Evolutionary conservation across 2,888 invertebrate genomes (phyloP), one percentile per base, ranked within the genome.

Genomic region (Apotomis betuletana): DNA sequence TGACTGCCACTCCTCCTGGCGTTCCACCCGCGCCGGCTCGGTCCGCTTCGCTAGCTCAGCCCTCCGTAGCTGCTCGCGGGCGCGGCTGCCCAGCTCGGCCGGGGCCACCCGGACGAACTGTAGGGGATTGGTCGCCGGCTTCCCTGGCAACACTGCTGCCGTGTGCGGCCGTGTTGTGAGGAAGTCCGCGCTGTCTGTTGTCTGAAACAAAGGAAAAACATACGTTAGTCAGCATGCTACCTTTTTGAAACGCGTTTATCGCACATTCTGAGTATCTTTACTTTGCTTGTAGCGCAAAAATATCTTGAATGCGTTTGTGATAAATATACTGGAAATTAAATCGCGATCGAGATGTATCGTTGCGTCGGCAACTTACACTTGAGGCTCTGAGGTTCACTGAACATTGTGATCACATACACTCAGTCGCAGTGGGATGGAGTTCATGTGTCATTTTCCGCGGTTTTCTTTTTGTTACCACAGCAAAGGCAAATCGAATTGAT

Each of bases 1-100:
- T 94, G 96, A 96, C 93, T 98, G 98, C 98, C 98, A 98, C 86
- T 97, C 97, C 90, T 97, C 97, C 77, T 96, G 96, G 80, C 97
- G 96, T 87, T 97, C 97, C 80, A 96, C 95, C 74, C 96, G 94
- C 75, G 96, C 96, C 81, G 97, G 96, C 83, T 97, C 96, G 68
- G 96, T 95, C 81, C 96, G 96, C 89, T 97, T 97, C 71, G 97
- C 96, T 87, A 97, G 96, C 87, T 97, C 97, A 62, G 96, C 97
- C 81, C 96, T 95, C 80, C 97, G 95, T 74, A 97, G 94, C 90
- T 97, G 97, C 85, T 97, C 96, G 81, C 97, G 95, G 46, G 97
- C 97, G 75, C 96, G 95, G 84, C 96, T 96, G 91, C 96, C 97
- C 69, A 98, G 94, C 83, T 96, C 96, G 80, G 97, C 97, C n/a